Evolutionary conservation across 64 coral and sea anemone species (phyloP), one percentile per base, ranked within the genome.

Genomic region (Montipora efflorescens): DNA sequence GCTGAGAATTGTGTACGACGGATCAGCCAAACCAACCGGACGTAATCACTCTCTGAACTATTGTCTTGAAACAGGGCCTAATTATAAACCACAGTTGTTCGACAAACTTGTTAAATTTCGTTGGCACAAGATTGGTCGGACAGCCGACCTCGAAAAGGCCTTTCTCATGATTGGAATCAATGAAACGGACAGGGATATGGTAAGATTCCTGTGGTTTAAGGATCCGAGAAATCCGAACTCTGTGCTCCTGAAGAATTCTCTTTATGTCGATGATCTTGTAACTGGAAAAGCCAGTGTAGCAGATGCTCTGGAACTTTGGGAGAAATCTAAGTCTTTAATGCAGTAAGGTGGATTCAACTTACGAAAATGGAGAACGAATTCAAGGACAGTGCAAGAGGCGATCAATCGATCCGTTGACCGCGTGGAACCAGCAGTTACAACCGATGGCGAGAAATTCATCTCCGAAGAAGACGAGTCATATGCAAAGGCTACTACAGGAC

Each of bases 391-490:
- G 19, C 74, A 13, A 59, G 50, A 14, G 25, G 59, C 15, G 18
- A 90, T 94, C 1, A 83, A 66, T 21, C 20, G 52, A 59, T 59
- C 52, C 0, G 59, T 1, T 8, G 79, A 44, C 4, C 7, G 12
- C 8, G 48, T 75, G 46, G 45, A 12, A 45, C 78, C 59, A 47
- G 2, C 43, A 83, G 18, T 61, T 77, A 57, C 52, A 52, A 36
- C 70, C 72, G 47, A 51, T 43, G 52, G 58, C 67, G 16, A 20
- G 79, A 76, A 84, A 70, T 18, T 45, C 67, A 48, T 82, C 59
- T 76, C 81, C 52, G 78, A 86, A 25, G 83, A 93, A 80, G 81
- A 86, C 20, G 36, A 79, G 79, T 87, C 66, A 15, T 86, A 51
- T 67, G 74, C 83, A 52, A 93, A 80, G 49, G 18, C 83, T 8